These are phyloP conservation scores for Pseudoips prasinana DNA, from an alignment of 2,888 invertebrate genomes.

Conservation along the genomic window DNA sequence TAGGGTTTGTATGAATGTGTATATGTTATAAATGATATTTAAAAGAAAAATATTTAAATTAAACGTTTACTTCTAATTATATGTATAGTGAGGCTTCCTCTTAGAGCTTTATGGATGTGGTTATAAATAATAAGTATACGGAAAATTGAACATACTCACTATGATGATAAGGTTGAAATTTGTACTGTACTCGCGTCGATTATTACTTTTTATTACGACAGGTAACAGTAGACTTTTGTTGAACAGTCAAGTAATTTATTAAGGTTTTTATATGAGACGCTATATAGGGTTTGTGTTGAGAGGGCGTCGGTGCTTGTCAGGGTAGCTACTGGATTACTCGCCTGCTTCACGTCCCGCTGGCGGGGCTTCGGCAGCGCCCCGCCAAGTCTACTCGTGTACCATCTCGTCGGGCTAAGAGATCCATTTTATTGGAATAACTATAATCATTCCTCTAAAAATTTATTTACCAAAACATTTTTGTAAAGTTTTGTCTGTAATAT, in stretches of 20 bases:
- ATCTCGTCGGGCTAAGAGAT: no score
- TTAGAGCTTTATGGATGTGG: slow-evolving; percentile 77
- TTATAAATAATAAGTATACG: slow-evolving; percentile 70
- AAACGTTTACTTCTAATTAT: slow-evolving; percentile 60
- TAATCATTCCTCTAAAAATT: slow-evolving; percentile 2
- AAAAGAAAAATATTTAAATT: slow-evolving; percentile 48
- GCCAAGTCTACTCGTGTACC: no score
- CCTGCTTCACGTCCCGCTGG: no score
- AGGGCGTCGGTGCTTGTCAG: slow-evolving; percentile 18
- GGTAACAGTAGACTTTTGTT: slow-evolving; percentile 28
- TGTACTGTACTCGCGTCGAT: slow-evolving; percentile 52
- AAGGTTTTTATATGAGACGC: slow-evolving; percentile 27
- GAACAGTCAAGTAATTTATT: slow-evolving; percentile 27
- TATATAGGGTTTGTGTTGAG: slow-evolving; percentile 19
- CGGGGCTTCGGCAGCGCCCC: no score
- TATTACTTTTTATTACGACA: slow-evolving; percentile 29
- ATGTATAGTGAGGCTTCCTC: slow-evolving; percentile 80
- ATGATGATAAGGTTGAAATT: slow-evolving; percentile 59
- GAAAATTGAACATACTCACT: slow-evolving; percentile 76
- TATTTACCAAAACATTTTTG: no score
- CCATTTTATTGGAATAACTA: no score
- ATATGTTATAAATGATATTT: slow-evolving; percentile 72
- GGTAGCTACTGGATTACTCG: neutral
- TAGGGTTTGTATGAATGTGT: slow-evolving; percentile 74
- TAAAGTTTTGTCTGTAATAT: no score